Base-by-base conservation (phyloP, 2,797 vertebrate species). In the Gouania willdenowi region DNA sequence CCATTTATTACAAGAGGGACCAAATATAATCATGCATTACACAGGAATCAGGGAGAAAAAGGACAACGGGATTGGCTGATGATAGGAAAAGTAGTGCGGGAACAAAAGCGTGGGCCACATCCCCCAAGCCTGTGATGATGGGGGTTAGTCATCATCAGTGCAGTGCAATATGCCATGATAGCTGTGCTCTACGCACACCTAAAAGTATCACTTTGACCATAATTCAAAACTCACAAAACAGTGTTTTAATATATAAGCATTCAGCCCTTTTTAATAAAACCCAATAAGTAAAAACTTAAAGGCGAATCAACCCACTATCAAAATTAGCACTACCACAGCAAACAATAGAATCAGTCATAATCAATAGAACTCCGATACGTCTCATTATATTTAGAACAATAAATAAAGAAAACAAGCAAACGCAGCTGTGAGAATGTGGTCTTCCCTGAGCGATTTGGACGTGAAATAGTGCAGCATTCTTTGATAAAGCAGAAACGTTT, bases 1-100 rank as follows among this genome's bases (percentile, higher is more conserved):
- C 81, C 87, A n/a, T n/a, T 89, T 90, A 89, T 71, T 64, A 82
- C 83, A 81, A 82, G 56, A 88, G 88, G 89, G 89, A 89, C 88
- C 79, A 88, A 89, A 88, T 86, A 58, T n/a, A n/a, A n/a, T 89
- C 93, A 94, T 93, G 92, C 93, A 92, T 83, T 89, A 87, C 81
- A 72, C 54, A 79, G 86, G 86, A 81, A 83, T 67, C 40, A 55
- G 59, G 63, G 61, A 73, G 63, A 11, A 25, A 5, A 6, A 12
- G 18, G 28, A 12, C 13, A 15, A 3, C 31, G 12, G n/a, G n/a
- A n/a, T n/a, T 19, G 1, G 28, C 11, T n/a, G 19, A 19, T 5
- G 19, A 19, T 4, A 6, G 26, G 22, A 11, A 35, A 12, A 18
- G 16, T 5, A 6, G 6, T 5, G 6, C 4, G 4, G 37, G 14